These are phyloP conservation scores for Tupiocoris notatus DNA, from an alignment of 2,888 invertebrate genomes.

Conservation along the genomic window DNA sequence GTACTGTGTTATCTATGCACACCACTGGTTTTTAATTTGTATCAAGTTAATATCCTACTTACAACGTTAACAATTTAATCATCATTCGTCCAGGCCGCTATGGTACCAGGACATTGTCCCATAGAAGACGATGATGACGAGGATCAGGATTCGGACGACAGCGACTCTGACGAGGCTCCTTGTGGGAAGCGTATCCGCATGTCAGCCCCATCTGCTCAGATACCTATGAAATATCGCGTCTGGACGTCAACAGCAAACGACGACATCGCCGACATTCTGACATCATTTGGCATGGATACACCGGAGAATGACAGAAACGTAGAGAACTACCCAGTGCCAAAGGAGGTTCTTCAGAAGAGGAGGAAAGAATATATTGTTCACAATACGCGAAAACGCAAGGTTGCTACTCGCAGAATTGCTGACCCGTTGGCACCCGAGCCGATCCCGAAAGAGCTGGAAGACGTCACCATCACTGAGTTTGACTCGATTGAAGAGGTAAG, in stretches of 20 bases:
- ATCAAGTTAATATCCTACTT: no score
- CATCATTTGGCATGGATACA: slow-evolving; percentile 42
- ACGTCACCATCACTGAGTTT: slow-evolving; percentile 33
- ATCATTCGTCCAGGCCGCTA: not conserved
- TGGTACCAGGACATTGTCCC: slow-evolving; percentile 4
- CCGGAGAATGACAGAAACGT: slow-evolving; percentile 44
- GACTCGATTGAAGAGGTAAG: slow-evolving; percentile 40
- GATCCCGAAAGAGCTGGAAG: slow-evolving; percentile 32
- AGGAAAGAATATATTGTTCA: slow-evolving; percentile 16
- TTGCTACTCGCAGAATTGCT: not conserved
- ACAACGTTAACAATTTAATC: no score
- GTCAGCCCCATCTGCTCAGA: slow-evolving; percentile 15
- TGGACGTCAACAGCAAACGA: slow-evolving; percentile 44
- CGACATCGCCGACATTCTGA: slow-evolving; percentile 43
- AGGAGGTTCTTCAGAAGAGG: slow-evolving; percentile 5
- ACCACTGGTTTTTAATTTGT: not conserved
- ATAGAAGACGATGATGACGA: not conserved
- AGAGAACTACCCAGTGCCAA: slow-evolving; percentile 43
- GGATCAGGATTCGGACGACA: slow-evolving; percentile 13
- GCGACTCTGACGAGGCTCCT: slow-evolving; percentile 38
- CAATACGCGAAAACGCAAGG: slow-evolving; percentile 21
- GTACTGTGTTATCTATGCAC: no score
- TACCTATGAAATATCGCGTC: slow-evolving; percentile 43
- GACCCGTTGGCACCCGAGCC: slow-evolving; percentile 25
- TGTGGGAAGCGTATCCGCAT: slow-evolving; percentile 31